Percentiles rank a stretch among this genome's conserved stretches.
Conservation (phyloP, 2,888 invertebrate genomes). For the Eristalis tenax region DNA sequence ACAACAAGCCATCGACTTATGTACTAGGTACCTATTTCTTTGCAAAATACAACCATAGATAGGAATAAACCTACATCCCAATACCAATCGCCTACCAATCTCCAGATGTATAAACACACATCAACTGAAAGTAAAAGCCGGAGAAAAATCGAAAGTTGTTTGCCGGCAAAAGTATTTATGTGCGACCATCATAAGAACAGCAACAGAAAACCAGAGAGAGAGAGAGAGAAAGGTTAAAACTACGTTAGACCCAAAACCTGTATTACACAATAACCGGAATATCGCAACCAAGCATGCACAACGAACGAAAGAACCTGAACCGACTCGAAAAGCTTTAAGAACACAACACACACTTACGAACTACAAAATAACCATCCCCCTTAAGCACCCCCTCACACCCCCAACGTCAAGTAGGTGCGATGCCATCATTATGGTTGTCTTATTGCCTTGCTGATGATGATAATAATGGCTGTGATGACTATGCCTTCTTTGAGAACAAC, state of each 20-base stretch:
- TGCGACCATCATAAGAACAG: not conserved
- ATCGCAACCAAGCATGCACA: slow-evolving; percentile 15
- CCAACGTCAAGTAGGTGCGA: slow-evolving; percentile 54
- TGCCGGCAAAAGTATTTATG: slow-evolving; percentile 6
- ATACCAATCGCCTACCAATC: not conserved
- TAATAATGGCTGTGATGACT: slow-evolving; percentile 61
- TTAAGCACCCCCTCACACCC: slow-evolving; percentile 4
- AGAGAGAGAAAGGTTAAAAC: slow-evolving; percentile 4
- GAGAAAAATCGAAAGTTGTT: slow-evolving; percentile 36
- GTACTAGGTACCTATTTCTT: not conserved
- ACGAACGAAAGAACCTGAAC: slow-evolving; percentile 16
- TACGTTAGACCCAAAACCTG: slow-evolving; percentile 19
- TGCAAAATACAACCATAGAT: not conserved
- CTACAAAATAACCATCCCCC: not conserved
- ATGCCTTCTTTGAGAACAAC: slow-evolving; percentile 48
- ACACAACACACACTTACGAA: slow-evolving; percentile 9
- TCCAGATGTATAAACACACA: not conserved
- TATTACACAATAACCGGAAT: slow-evolving; percentile 51
- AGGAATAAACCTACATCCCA: not conserved
- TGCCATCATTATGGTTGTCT: slow-evolving; percentile 66
- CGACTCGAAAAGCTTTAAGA: slow-evolving; percentile 12
- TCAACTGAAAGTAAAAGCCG: slow-evolving; percentile 28
- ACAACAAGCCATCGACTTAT: not conserved
- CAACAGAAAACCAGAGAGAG: not conserved
- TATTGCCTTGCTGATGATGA: slow-evolving; percentile 64